Evolutionary conservation across 1,140 invertebrate genomes (phyloP), one percentile per base, ranked within the genome.

Genomic region (Scaptomyza graminum): DNA sequence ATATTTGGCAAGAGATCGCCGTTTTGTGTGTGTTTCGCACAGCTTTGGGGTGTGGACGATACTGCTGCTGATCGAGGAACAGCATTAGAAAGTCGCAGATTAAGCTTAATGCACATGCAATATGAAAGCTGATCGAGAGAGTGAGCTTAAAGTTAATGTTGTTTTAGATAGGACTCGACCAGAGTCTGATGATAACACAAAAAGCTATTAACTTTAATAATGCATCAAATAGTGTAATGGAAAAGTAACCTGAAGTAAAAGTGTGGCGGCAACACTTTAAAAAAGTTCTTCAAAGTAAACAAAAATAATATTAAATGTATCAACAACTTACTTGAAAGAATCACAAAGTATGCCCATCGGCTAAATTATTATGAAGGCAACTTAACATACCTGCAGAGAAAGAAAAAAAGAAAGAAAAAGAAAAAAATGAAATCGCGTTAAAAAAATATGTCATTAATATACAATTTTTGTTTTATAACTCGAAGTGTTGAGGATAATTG

Each of bases 391-490:
- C 83, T 88, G 76, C 11, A 83, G 79, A 80, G 3, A 62, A 18
- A 76, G 66, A 61, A 34, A 46, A n/a, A 65, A 52, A 8, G 51
- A 46, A 50, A 16, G 22, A 12, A 66, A 25, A 25, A 3, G 5
- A 25, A 25, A 3, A 25, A 25, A 25, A 3, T 25, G 44, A 66
- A 72, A 37, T 47, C 67, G 18, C 54, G 41, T 57, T 56, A 65
- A 66, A 72, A 66, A 72, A 78, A 81, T 64, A 18, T 83, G 79
- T 73, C 65, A 69, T 82, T 79, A 88, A 87, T 82, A 60, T 22
- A 59, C 59, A 61, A 68, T 62, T 62, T 71, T 6, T 49, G 55
- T n/a, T 44, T 60, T 22, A 62, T 57, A 78, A 73, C 37, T 16
- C 61, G 74, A 77, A 74, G 83, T 68, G 76, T 66, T 67, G 52